Evolutionary conservation across 2,797 vertebrate species (phyloP).

Genomic region (Ptychadena robeensis): DNA sequence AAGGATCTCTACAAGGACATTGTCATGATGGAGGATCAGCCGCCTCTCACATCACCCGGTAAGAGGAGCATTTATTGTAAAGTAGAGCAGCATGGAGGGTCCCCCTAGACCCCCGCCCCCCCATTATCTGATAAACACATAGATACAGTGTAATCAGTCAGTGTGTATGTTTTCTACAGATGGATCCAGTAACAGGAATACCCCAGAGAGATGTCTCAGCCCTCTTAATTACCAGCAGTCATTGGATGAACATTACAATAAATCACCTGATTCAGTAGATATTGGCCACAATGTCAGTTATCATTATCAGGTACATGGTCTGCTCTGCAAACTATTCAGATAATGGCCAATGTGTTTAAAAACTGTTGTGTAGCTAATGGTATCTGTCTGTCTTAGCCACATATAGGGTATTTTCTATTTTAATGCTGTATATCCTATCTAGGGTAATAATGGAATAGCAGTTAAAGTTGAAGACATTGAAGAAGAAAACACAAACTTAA

Average conservation of each 20-base stretch:
- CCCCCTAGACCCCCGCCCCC: no score
- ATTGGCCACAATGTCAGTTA: no score
- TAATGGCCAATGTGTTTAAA: not conserved
- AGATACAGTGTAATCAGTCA: not conserved
- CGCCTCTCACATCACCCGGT: not conserved
- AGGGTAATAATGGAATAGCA: not conserved
- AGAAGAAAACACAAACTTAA: not conserved
- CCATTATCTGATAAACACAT: not conserved
- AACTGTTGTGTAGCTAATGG: no score
- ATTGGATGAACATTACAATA: not conserved
- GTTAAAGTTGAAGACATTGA: not conserved
- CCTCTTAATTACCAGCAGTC: not conserved
- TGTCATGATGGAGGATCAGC: not conserved
- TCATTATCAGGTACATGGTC: not conserved
- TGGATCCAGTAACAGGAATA: not conserved
- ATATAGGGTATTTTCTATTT: no score
- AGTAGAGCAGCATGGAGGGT: not conserved
- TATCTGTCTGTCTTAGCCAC: no score
- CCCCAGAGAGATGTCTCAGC: not conserved
- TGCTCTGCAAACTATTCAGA: not conserved
- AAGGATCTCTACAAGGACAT: not conserved
- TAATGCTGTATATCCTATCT: no score
- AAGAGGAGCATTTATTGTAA: not conserved
- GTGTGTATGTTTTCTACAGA: not conserved
- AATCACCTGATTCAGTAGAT: not conserved